phyloP scores from a whole-genome alignment of 1,140 invertebrate species.

The Drosophila athabasca region DNA sequence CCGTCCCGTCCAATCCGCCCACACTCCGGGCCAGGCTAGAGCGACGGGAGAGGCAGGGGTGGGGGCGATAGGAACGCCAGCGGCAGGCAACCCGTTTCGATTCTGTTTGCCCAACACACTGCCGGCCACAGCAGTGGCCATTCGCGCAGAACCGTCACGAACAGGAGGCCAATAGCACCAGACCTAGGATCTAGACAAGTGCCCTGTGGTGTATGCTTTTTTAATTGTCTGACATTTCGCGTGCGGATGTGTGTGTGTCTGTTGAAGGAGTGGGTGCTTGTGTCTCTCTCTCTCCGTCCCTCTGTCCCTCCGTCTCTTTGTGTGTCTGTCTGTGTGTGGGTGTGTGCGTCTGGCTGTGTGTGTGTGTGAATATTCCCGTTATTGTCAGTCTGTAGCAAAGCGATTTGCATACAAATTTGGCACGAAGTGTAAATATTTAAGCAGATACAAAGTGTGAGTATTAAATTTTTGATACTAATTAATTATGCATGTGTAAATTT shows the following conservation, averaged over 20 bases:
- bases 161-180: background rate
- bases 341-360: constrained; percentile 10
- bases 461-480: constrained; percentile 83
- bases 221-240: constrained; percentile 74
- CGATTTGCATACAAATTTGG: constrained; percentile 83
- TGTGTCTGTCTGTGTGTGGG: constrained; percentile 19
- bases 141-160: background rate
- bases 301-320: background rate
- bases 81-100: constrained; percentile 73
- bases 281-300: constrained; percentile 5
- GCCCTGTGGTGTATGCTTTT: constrained; percentile 54
- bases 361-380: constrained; percentile 50
- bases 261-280: constrained; percentile 20
- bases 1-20: no score
- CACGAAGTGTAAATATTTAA: constrained; percentile 83
- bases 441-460: constrained; percentile 81
- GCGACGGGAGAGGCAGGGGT: constrained; percentile 26
- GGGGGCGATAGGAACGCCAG: constrained; percentile 42
- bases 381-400: constrained; percentile 82
- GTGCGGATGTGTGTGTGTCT: constrained; percentile 25
- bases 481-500: constrained; percentile 83
- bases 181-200: constrained; percentile 1
- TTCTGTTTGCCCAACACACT: constrained; percentile 61
- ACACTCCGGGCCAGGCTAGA: constrained; percentile 11
- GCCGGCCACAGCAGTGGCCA: constrained; percentile 30